phyloP scores from a whole-genome alignment of 2,888 invertebrate genomes.

The Pristionchus mayeri region DNA sequence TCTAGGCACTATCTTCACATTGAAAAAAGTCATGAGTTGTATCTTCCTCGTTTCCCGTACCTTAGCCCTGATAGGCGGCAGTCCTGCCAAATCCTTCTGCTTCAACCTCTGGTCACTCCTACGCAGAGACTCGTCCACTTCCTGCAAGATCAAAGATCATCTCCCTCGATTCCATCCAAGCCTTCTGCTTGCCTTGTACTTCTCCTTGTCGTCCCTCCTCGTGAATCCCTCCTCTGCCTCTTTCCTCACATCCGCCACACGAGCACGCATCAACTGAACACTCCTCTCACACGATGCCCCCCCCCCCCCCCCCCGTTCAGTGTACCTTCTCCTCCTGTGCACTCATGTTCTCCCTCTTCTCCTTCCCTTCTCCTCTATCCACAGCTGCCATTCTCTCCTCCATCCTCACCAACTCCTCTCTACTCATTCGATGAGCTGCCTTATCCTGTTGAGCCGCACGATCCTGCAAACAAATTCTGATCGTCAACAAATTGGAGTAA shows the following conservation, averaged over 20 bases:
- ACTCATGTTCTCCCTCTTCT: slow-evolving; percentile 56
- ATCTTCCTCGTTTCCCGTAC: too few relatives aligned
- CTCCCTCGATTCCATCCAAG: too few relatives aligned
- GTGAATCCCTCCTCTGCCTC: slow-evolving; percentile 57
- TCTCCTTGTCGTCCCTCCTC: slow-evolving; percentile 50
- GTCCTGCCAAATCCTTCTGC: slow-evolving; percentile 52
- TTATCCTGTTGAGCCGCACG: slow-evolving; percentile 6
- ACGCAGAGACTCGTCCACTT: slow-evolving; percentile 54
- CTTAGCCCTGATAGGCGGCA: slow-evolving; percentile 51
- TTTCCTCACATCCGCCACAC: slow-evolving; percentile 56
- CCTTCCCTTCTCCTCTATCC: slow-evolving; percentile 57
- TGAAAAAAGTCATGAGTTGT: too few relatives aligned
- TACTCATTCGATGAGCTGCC: slow-evolving; percentile 2
- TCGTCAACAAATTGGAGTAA: too few relatives aligned
- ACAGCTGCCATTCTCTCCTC: slow-evolving; percentile 47
- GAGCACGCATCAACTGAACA: slow-evolving; percentile 58
- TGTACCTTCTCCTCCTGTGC: slow-evolving; percentile 62
- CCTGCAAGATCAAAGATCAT: slow-evolving; percentile 43
- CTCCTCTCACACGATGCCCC: too few relatives aligned
- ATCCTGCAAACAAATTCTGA: background rate
- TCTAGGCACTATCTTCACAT: too few relatives aligned
- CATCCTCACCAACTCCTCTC: slow-evolving; percentile 24
- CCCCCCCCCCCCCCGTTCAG: background rate
- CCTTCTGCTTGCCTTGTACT: slow-evolving; percentile 5
- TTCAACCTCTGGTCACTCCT: slow-evolving; percentile 52